These are phyloP conservation scores for Prionace glauca DNA, from an alignment of 2,797 vertebrate genomes.

Conservation along the genomic window DNA sequence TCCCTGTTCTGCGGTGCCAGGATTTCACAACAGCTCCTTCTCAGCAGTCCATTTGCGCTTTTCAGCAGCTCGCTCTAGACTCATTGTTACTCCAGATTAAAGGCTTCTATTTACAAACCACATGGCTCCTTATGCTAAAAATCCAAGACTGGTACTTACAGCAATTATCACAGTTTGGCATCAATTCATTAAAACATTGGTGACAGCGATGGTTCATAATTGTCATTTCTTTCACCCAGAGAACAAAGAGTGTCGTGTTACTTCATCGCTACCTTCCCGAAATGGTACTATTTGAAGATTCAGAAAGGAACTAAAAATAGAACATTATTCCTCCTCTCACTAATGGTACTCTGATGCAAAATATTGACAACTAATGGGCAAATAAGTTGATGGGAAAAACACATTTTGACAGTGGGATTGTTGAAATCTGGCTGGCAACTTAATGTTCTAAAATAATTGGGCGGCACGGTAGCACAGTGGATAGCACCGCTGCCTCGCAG, in stretches of 20 bases:
- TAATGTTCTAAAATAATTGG: background rate
- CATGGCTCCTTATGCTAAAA: background rate
- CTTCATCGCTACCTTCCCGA: background rate
- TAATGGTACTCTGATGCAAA: background rate
- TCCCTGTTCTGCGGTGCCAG: background rate
- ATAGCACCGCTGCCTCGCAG: too few species aligned
- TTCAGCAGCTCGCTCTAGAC: background rate
- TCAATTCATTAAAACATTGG: background rate
- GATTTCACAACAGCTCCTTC: slow-evolving; percentile 1
- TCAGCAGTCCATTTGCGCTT: background rate
- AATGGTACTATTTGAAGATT: background rate
- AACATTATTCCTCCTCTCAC: background rate
- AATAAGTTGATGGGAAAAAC: background rate
- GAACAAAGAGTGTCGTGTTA: background rate
- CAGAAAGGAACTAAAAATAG: background rate
- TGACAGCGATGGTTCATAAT: background rate
- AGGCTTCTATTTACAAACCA: background rate
- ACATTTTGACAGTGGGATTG: background rate
- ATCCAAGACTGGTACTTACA: background rate
- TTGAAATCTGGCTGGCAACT: background rate
- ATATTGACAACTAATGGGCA: background rate
- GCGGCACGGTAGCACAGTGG: too few species aligned
- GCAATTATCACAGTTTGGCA: background rate
- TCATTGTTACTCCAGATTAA: background rate
- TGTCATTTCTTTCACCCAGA: background rate